A percentile compares a stretch with the other conserved stretches of the same genome.
phyloP scores from a whole-genome alignment of 1,140 invertebrate species.

The Magallana ariakensis region DNA sequence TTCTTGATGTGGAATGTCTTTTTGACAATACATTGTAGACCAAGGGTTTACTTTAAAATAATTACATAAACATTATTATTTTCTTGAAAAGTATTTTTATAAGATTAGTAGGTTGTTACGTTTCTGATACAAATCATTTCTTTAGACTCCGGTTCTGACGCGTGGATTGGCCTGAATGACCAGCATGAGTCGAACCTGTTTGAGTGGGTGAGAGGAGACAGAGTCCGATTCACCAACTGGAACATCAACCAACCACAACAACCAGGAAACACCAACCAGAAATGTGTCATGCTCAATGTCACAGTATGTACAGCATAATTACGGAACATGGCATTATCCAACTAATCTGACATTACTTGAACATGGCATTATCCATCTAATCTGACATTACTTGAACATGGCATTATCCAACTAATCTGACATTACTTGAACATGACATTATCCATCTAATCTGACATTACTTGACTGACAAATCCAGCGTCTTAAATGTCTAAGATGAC shows the following conservation, averaged over 20 bases:
- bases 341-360: background rate
- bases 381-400: background rate
- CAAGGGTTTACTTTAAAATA: too few species aligned
- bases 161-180: slow-evolving; percentile 72
- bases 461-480: background rate
- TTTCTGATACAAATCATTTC: background rate
- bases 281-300: slow-evolving; percentile 62
- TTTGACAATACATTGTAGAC: too few species aligned
- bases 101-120: too few species aligned
- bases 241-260: slow-evolving; percentile 65
- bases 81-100: too few species aligned
- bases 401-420: too few species aligned
- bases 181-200: slow-evolving; percentile 60
- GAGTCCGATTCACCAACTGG: slow-evolving; percentile 72
- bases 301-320: slow-evolving; percentile 22
- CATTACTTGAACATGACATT: background rate
- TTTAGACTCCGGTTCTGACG: slow-evolving; percentile 53
- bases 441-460: too few species aligned
- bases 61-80: too few species aligned
- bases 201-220: slow-evolving; percentile 67
- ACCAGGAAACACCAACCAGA: slow-evolving; percentile 50
- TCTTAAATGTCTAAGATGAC: too few species aligned
- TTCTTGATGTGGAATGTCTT: too few species aligned
- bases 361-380: too few species aligned
- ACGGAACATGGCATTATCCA: background rate